Conservation (phyloP, 2,797 vertebrate species). For the Megaceryle alcyon region DNA sequence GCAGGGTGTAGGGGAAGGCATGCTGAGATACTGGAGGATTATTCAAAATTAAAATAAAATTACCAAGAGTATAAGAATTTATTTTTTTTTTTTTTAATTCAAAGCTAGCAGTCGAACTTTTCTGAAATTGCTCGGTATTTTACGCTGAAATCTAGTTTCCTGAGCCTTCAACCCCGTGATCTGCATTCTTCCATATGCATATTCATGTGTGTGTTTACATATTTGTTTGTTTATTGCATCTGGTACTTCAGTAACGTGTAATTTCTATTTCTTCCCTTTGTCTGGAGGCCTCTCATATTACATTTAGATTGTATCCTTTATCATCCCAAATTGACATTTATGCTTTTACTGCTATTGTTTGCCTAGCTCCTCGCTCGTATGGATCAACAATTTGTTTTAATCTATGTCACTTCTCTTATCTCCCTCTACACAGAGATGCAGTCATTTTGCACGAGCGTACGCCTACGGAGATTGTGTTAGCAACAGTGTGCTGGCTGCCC, state of each 20-base stretch:
- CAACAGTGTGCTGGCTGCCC: slow-evolving; percentile 29
- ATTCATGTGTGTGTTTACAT: slow-evolving; percentile 49
- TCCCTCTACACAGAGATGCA: slow-evolving; percentile 78
- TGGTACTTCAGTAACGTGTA: slow-evolving; percentile 79
- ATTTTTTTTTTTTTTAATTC: slow-evolving; percentile 9
- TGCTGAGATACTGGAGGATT: not conserved
- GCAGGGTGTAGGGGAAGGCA: not conserved
- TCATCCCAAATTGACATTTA: slow-evolving; percentile 91
- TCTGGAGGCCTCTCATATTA: slow-evolving; percentile 88
- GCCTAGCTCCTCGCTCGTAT: slow-evolving; percentile 79
- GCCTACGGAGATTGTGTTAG: slow-evolving; percentile 73
- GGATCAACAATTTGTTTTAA: slow-evolving; percentile 87
- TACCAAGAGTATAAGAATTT: not conserved
- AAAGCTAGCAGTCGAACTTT: not conserved
- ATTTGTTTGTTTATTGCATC: slow-evolving; percentile 66
- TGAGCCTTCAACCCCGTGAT: slow-evolving; percentile 67
- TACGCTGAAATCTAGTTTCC: slow-evolving; percentile 74
- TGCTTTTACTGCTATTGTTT: slow-evolving; percentile 89
- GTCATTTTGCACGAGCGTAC: slow-evolving; percentile 70
- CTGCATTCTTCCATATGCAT: slow-evolving; percentile 65
- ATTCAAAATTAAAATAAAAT: slow-evolving; percentile 54
- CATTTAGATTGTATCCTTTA: slow-evolving; percentile 90
- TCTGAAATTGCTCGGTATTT: slow-evolving; percentile 31
- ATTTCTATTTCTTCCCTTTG: slow-evolving; percentile 85
- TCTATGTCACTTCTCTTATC: slow-evolving; percentile 84